Evolutionary conservation across 2,113 vertebrate genomes (phyloP), one percentile per base, ranked within the genome.

Genomic region (Rallus limicola): DNA sequence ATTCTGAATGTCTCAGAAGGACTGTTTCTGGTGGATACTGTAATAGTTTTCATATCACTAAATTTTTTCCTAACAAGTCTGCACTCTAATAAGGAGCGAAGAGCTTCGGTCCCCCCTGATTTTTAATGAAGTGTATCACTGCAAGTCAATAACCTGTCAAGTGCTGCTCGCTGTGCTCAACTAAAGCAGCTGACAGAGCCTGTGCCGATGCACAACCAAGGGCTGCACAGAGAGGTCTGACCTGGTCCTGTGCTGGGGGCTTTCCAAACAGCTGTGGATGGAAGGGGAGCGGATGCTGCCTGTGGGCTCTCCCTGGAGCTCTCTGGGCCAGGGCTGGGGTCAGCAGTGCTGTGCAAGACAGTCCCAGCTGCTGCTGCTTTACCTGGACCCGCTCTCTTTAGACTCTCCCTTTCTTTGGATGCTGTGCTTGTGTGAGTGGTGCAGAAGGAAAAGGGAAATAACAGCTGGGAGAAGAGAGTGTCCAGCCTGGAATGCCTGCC

Each of bases 91-190:
- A 88, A 36, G 71, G 62, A 69, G 81, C 63, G 21, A 69, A 87
- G 80, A 91, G 38, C 75, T 48, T 42, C 0, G 11, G 53, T 86
- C 53, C 76, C 59, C 82, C 48, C 70, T 74, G 86, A 50, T 84
- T 93, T 93, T 88, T 84, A 83, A 96, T 92, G 44, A 92, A 95
- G 90, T 11, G 28, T 46, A 72, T 81, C 91, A 16, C 23, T 74
- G 80, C 25, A 56, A 96, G 95, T 94, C 95, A 84, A 55, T 93
- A 83, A 62, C 52, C 72, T 82, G 78, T 84, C n/a, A 28, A 92
- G 82, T 71, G 84, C 82, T 60, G 12, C 52, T 88, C 44, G 14
- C 50, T 5, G 76, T 5, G 15, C 80, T 87, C 85, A 34, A 62
- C 63, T 82, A 52, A 46, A 90, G 40, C 48, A 93, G 82, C 46